These are phyloP conservation scores for Artemia franciscana DNA, from an alignment of 1,140 invertebrate species.

Conservation along the genomic window DNA sequence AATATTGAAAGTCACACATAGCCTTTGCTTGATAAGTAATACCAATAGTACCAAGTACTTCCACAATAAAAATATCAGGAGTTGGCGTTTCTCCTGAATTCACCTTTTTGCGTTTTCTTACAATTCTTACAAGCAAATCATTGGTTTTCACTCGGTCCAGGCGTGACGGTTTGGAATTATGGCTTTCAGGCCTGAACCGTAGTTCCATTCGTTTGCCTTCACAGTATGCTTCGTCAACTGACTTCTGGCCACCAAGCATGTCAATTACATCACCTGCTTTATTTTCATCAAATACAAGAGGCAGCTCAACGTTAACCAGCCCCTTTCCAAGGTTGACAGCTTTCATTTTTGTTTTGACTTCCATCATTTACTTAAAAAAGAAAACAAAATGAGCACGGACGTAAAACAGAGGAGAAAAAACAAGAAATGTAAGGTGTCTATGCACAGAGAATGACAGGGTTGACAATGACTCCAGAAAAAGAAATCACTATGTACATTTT, in stretches of 20 bases:
- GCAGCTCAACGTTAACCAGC: not conserved
- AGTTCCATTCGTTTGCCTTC: conserved; percentile 42
- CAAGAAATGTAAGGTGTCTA: too few species aligned
- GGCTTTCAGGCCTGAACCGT: conserved; percentile 54
- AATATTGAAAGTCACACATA: conserved; percentile 70
- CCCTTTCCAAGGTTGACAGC: not conserved
- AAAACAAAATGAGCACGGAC: too few species aligned
- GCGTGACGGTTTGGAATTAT: conserved; percentile 53
- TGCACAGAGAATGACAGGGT: too few species aligned
- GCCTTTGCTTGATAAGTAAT: conserved; percentile 47
- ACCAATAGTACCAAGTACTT: conserved; percentile 39
- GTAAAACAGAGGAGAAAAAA: too few species aligned
- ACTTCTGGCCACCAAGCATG: not conserved
- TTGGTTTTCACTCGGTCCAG: conserved; percentile 36
- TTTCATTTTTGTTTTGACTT: not conserved
- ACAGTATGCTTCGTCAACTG: not conserved
- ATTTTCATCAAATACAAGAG: not conserved
- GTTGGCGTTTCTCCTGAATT: conserved; percentile 5
- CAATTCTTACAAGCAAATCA: conserved; percentile 45
- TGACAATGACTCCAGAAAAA: too few species aligned
- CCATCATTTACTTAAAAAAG: too few species aligned
- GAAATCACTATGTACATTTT: too few species aligned
- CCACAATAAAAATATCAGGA: conserved; percentile 15
- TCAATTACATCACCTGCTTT: not conserved
- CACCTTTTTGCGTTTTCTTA: conserved; percentile 27